These are phyloP conservation scores for Papilio polytes DNA, from an alignment of 1,140 invertebrate species.

Conservation along the genomic window DNA sequence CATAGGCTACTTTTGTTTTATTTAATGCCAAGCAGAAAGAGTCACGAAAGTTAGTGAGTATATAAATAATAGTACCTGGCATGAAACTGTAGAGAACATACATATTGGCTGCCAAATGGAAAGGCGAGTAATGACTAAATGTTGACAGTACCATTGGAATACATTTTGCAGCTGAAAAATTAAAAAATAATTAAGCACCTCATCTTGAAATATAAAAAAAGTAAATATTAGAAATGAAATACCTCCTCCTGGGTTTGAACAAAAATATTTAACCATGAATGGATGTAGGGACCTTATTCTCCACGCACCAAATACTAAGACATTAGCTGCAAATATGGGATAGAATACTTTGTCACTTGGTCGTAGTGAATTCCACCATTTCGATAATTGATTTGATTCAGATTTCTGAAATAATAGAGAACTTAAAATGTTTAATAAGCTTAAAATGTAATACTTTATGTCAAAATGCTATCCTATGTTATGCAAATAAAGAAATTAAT, in stretches of 20 bases:
- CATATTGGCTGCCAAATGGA: constrained; percentile 97
- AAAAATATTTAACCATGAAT: constrained; percentile 94
- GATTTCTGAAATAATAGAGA: constrained; percentile 77
- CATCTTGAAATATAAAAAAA: neutral
- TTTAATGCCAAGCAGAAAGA: too few relatives aligned
- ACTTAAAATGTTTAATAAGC: neutral
- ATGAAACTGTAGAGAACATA: constrained; percentile 96
- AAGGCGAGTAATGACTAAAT: constrained; percentile 95
- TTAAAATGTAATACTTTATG: neutral
- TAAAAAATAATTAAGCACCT: neutral
- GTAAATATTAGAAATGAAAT: neutral
- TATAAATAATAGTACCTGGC: constrained; percentile 75
- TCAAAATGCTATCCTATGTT: too few relatives aligned
- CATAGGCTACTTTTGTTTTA: too few relatives aligned
- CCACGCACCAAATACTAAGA: constrained; percentile 94
- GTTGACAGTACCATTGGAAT: constrained; percentile 96
- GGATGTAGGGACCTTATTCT: constrained; percentile 88
- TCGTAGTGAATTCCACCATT: constrained; percentile 90
- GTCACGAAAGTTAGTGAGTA: too few relatives aligned
- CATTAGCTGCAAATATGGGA: constrained; percentile 91
- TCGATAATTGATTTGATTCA: constrained; percentile 85
- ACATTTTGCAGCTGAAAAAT: constrained; percentile 87
- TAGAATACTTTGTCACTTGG: constrained; percentile 92
- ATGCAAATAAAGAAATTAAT: constrained; percentile 29
- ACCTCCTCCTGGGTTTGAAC: constrained; percentile 91